These are phyloP conservation scores for Tangara arthus DNA, from an alignment of 2,797 vertebrate species.

Conservation along the genomic window DNA sequence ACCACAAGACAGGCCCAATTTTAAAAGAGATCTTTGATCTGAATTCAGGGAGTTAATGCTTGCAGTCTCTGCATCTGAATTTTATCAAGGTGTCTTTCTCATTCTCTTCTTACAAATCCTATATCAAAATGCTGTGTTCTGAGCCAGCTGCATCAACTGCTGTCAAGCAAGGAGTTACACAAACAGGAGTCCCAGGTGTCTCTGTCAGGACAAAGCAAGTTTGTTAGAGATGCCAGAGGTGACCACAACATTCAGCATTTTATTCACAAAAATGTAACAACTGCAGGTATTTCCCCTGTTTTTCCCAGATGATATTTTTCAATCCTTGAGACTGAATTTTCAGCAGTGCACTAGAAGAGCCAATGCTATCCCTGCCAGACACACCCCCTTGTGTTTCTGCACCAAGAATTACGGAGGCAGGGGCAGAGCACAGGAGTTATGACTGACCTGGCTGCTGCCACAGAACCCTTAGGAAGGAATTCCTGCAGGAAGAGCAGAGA, in stretches of 20 bases:
- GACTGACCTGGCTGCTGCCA: neutral
- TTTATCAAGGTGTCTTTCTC: neutral
- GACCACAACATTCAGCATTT: neutral
- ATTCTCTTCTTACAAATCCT: neutral
- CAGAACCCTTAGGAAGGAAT: conserved; percentile 18
- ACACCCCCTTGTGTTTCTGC: neutral
- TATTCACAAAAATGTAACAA: neutral
- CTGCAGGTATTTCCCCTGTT: accelerated
- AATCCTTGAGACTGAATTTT: neutral
- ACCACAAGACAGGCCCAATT: neutral
- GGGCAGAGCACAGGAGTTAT: neutral
- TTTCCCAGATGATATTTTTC: neutral
- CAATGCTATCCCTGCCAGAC: neutral
- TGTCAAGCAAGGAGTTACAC: neutral
- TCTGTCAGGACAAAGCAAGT: neutral
- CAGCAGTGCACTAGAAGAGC: neutral
- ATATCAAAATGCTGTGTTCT: neutral
- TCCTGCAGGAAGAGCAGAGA: conserved; percentile 34
- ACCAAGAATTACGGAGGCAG: neutral
- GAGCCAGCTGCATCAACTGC: neutral
- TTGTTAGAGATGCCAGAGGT: neutral
- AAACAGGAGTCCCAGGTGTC: neutral
- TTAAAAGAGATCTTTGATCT: neutral
- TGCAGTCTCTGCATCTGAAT: neutral
- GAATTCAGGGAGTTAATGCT: neutral